Evolutionary conservation across 2,797 vertebrate species (phyloP).

Genomic region (Xenentodon cancila): DNA sequence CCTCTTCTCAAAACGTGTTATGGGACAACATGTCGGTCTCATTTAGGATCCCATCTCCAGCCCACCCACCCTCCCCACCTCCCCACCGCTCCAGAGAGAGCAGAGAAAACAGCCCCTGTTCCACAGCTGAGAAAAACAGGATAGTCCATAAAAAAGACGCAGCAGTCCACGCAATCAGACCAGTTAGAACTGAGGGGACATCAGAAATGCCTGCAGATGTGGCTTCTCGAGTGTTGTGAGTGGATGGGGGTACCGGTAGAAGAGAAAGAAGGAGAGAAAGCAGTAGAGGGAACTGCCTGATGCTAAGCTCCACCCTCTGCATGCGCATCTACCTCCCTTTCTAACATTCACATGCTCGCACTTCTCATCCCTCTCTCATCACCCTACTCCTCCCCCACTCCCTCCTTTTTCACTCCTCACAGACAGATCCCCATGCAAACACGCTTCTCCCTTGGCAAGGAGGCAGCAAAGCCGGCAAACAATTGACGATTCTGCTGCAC

Average conservation of each 20-base stretch:
- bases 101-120: constrained; percentile 51
- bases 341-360: constrained; percentile 62
- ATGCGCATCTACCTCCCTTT: constrained; percentile 68
- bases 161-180: constrained; percentile 31
- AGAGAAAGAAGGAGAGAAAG: constrained; percentile 59
- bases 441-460: constrained; percentile 66
- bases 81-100: constrained; percentile 41
- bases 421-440: constrained; percentile 73
- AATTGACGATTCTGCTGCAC: constrained; percentile 35
- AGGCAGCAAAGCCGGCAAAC: constrained; percentile 37
- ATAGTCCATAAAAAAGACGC: constrained; percentile 54
- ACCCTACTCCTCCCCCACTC: constrained; percentile 50
- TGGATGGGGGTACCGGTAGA: constrained; percentile 40
- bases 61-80: constrained; percentile 30
- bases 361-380: constrained; percentile 55
- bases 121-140: constrained; percentile 30
- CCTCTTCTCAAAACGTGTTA: constrained; percentile 39
- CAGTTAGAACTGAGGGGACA: constrained; percentile 5
- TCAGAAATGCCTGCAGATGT: constrained; percentile 51
- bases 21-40: constrained; percentile 36
- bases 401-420: constrained; percentile 78
- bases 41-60: constrained; percentile 40
- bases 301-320: constrained; percentile 81
- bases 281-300: constrained; percentile 69
- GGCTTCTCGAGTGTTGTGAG: constrained; percentile 21